Evolutionary conservation across 92 coral and sea anemone genomes (phyloP).

Genomic region (Virgularia gustaviana): DNA sequence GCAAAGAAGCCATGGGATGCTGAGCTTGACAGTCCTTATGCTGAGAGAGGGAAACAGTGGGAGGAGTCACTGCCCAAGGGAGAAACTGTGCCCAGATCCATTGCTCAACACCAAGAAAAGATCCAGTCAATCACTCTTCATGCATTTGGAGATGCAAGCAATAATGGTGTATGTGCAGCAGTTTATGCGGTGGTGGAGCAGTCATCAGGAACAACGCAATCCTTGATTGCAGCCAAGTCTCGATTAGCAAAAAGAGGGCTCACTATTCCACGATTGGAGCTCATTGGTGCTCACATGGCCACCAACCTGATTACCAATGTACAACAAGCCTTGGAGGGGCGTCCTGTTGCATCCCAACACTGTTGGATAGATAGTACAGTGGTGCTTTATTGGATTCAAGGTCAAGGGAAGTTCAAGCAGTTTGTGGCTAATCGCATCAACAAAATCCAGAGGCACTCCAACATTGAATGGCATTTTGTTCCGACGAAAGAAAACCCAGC

Average conservation of each 20-base stretch:
- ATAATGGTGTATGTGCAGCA: constrained; percentile 37
- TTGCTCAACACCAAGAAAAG: not conserved
- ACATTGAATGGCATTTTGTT: constrained; percentile 43
- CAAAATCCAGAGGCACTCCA: constrained; percentile 29
- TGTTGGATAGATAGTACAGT: constrained; percentile 46
- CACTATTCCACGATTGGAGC: constrained; percentile 39
- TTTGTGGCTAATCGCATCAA: constrained; percentile 40
- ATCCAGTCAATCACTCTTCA: constrained; percentile 12
- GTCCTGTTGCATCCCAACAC: not conserved
- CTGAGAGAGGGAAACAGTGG: not conserved
- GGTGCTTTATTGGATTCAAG: constrained; percentile 48
- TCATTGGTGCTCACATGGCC: constrained; percentile 48
- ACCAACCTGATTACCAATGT: constrained; percentile 39
- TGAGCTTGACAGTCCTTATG: not conserved
- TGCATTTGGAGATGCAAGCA: constrained; percentile 22
- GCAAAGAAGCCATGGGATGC: constrained; percentile 45
- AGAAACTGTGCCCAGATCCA: not conserved
- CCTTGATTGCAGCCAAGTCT: constrained; percentile 48
- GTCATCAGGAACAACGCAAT: constrained; percentile 40
- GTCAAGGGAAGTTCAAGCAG: constrained; percentile 41
- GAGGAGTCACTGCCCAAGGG: constrained; percentile 10
- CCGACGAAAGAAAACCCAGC: constrained; percentile 50
- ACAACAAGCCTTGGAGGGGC: constrained; percentile 6
- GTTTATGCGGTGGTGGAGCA: constrained; percentile 58
- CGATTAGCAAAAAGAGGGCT: constrained; percentile 39